Percentiles rank a stretch among this genome's conserved stretches.
Conservation (phyloP, 2,888 invertebrate species). For the Calliopum simillimum region DNA sequence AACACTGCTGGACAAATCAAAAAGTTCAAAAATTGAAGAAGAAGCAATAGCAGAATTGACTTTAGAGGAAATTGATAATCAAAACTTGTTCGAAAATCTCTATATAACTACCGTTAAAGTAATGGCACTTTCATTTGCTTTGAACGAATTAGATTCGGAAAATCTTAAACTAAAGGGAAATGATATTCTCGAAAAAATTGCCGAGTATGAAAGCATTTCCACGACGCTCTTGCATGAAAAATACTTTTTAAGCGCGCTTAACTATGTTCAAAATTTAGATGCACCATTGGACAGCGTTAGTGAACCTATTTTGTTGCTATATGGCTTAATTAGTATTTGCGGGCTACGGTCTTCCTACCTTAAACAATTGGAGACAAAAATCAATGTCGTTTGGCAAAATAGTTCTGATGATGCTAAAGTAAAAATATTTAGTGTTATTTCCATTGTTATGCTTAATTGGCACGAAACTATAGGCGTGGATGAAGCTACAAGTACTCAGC, state of each 20-base stretch:
- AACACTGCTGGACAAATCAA: constrained; percentile 50
- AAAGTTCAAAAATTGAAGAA: background rate
- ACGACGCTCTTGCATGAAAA: constrained; percentile 55
- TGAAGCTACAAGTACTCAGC: constrained; percentile 50
- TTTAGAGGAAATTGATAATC: constrained; percentile 16
- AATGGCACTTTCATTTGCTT: constrained; percentile 57
- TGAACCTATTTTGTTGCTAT: constrained; percentile 62
- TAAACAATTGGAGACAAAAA: constrained; percentile 52
- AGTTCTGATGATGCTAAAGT: constrained; percentile 61
- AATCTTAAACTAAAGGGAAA: constrained; percentile 45
- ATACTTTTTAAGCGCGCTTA: constrained; percentile 54
- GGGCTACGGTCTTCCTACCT: constrained; percentile 57
- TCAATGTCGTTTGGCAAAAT: constrained; percentile 57
- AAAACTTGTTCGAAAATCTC: constrained; percentile 47
- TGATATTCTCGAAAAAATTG: constrained; percentile 51
- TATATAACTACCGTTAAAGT: constrained; percentile 62
- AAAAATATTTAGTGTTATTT: constrained; percentile 62
- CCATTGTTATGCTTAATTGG: constrained; percentile 62
- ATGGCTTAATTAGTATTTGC: constrained; percentile 59
- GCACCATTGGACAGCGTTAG: constrained; percentile 58
- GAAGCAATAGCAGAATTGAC: constrained; percentile 30
- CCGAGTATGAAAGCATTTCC: constrained; percentile 42
- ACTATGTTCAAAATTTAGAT: constrained; percentile 60
- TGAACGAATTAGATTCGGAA: constrained; percentile 38
- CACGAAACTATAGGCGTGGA: constrained; percentile 50